A percentile compares a stretch with the other conserved stretches of the same genome.
phyloP scores from a whole-genome alignment of 2,797 vertebrate species.

The Leptatherina wallacei region DNA sequence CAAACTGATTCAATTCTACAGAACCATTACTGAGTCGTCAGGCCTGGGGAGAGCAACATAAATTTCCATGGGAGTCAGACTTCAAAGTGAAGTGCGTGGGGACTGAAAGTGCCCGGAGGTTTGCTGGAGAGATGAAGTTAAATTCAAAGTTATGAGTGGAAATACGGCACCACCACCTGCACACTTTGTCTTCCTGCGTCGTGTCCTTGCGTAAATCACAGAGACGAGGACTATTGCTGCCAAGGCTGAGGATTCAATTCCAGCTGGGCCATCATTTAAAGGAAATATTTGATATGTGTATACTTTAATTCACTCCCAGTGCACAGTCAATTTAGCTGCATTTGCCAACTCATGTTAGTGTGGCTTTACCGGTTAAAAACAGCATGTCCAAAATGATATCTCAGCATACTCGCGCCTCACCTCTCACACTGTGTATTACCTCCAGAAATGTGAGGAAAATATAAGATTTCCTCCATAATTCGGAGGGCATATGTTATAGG shows the following conservation, averaged over 20 bases:
- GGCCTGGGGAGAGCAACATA: slow-evolving; percentile 44
- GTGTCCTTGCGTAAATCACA: slow-evolving; percentile 44
- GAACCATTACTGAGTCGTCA: slow-evolving; percentile 46
- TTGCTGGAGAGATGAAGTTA: slow-evolving; percentile 18
- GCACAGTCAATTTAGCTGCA: too few species aligned
- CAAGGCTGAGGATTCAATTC: slow-evolving; percentile 34
- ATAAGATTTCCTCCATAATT: too few species aligned
- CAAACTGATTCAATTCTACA: slow-evolving; percentile 65
- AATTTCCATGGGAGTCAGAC: slow-evolving; percentile 41
- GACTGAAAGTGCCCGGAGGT: slow-evolving; percentile 46
- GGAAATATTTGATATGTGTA: slow-evolving; percentile 16
- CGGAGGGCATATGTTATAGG: too few species aligned
- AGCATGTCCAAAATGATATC: too few species aligned
- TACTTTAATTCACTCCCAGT: background rate
- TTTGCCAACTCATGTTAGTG: too few species aligned
- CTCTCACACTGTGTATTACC: too few species aligned
- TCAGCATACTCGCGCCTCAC: too few species aligned
- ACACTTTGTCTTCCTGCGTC: slow-evolving; percentile 16
- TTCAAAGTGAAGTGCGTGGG: slow-evolving; percentile 32
- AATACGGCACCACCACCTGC: slow-evolving; percentile 13
- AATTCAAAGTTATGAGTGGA: slow-evolving; percentile 50
- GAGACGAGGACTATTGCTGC: background rate
- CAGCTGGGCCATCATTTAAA: background rate
- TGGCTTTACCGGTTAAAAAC: too few species aligned
- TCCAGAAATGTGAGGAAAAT: too few species aligned